Evolutionary conservation across 2,888 invertebrate genomes (phyloP).

Genomic region (Operophtera brumata): DNA sequence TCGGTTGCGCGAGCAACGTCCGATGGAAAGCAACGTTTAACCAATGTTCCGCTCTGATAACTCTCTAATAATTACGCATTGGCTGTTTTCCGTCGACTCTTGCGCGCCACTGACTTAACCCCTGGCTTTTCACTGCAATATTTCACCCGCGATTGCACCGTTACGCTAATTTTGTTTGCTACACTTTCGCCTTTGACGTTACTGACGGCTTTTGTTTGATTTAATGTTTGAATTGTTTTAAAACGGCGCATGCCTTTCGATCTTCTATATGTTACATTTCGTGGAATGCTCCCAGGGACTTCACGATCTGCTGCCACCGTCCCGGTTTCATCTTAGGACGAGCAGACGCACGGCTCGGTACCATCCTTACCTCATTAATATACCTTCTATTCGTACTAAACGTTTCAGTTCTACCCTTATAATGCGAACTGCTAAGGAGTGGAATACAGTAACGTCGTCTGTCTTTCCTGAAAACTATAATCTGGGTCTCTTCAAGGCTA

Average conservation of each 20-base stretch:
- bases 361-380: too few relatives aligned
- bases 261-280: too few relatives aligned
- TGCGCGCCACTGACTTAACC: conserved; percentile 66
- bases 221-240: conserved; percentile 3
- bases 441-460: too few relatives aligned
- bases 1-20: conserved; percentile 75
- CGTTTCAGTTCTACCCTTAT: too few relatives aligned
- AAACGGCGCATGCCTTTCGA: too few relatives aligned
- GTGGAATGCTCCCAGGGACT: too few relatives aligned
- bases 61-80: conserved; percentile 72
- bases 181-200: conserved; percentile 70
- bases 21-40: conserved; percentile 80
- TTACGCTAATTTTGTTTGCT: conserved; percentile 59
- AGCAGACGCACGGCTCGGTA: too few relatives aligned
- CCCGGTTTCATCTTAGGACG: too few relatives aligned
- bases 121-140: conserved; percentile 70
- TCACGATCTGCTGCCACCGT: too few relatives aligned
- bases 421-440: too few relatives aligned
- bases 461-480: not conserved
- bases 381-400: too few relatives aligned
- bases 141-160: conserved; percentile 64
- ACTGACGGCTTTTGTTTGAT: conserved; percentile 41
- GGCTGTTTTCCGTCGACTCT: conserved; percentile 76
- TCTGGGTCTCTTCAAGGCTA: too few relatives aligned
- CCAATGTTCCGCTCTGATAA: conserved; percentile 80